These are phyloP conservation scores for Antedon mediterranea DNA, from an alignment of 53 echinoderm and acorn worm genomes.

Conservation along the genomic window DNA sequence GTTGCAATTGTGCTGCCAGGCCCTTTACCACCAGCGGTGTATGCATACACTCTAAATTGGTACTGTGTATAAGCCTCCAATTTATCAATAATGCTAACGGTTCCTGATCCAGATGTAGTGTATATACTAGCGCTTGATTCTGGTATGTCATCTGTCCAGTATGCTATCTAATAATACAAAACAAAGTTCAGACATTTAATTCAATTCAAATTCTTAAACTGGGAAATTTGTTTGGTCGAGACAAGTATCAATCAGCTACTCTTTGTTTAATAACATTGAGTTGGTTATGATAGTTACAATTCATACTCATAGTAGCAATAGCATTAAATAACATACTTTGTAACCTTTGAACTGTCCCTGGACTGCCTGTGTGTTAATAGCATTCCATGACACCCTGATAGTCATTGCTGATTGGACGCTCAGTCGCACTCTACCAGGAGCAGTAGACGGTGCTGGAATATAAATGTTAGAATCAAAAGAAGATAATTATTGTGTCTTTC, in stretches of 20 bases:
- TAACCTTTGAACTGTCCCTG: constrained; percentile 68
- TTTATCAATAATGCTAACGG: constrained; percentile 5
- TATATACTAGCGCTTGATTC: constrained; percentile 20
- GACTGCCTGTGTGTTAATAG: constrained; percentile 27
- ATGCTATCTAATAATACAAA: constrained; percentile 27
- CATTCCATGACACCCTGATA: constrained; percentile 49
- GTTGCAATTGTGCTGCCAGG: constrained; percentile 23
- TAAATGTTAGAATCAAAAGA: not conserved
- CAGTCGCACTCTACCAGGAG: constrained; percentile 36
- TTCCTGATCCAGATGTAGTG: constrained; percentile 15
- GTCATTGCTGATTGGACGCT: constrained; percentile 11
- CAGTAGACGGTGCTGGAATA: constrained; percentile 20
- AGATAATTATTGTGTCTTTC: too few relatives aligned
- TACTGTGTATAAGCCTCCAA: constrained; percentile 43
- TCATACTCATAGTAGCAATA: too few relatives aligned
- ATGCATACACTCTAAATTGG: constrained; percentile 40
- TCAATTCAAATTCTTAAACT: not conserved
- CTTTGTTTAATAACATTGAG: not conserved
- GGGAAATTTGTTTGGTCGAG: not conserved
- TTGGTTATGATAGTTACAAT: too few relatives aligned
- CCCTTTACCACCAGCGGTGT: constrained; percentile 66
- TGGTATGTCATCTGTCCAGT: constrained; percentile 39
- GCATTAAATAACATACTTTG: constrained; percentile 41
- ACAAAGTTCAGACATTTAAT: not conserved
- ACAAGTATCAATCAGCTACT: too few relatives aligned